Evolutionary conservation across 2,888 invertebrate species (phyloP), one percentile per base, ranked within the genome.

Genomic region (Andrena camellia): DNA sequence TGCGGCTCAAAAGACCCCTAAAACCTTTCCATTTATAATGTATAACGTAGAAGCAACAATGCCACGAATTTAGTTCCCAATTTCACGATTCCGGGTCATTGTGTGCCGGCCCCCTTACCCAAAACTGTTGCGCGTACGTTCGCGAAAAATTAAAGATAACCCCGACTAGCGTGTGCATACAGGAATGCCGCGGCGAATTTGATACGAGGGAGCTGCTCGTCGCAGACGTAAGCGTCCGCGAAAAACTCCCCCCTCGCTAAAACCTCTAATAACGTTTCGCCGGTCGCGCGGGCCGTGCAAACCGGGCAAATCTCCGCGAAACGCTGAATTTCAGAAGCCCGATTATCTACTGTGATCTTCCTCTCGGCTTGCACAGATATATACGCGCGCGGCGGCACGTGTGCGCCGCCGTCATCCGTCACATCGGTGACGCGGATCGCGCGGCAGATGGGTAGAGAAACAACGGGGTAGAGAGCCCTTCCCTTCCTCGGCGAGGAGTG

Each of bases 311-410:
- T 77, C 50, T 26, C 20, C 72, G 63, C 31, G 71, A 57, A 66
- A 72, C 50, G n/a, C 35, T 10, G 50, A 29, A 54, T 72, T 66
- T 42, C 64, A 23, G 64, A 50, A 29, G 29, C 50, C 48, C 57
- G 77, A 77, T 77, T 77, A 72, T 77, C 20, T 31, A 42, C 13
- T 6, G 35, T 31, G 59, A 77, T 77, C 64, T 64, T 33, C 20
- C 3, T 23, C 59, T 0, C 29, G 13, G n/a, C 4, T 1, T 17
- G 31, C 17, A 20, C 7, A 35, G 48, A 35, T 31, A 23, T 42
- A 29, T 8, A n/a, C 10, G 57, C 23, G 13, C 57, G 10, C 20
- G 20, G 2, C 50, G 1, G 35, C 20, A 52, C 69, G 2, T 7
- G 35, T 20, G 29, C 52, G 3, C 20, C 23, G 10, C 59, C 33